Evolutionary conservation across 2,797 vertebrate species (phyloP).

Genomic region (Betta splendens): DNA sequence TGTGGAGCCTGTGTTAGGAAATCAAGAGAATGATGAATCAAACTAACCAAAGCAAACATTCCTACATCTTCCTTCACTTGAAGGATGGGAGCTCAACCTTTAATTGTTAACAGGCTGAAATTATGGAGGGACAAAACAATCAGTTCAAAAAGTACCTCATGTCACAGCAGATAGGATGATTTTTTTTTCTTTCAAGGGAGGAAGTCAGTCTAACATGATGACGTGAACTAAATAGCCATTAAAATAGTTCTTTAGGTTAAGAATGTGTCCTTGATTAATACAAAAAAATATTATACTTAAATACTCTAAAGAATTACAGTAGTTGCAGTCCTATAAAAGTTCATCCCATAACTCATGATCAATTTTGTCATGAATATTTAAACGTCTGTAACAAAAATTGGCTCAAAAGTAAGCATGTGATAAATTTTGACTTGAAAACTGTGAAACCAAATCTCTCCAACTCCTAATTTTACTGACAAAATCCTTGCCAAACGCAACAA

Average conservation of each 20-base stretch:
- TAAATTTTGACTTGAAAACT: neutral
- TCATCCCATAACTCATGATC: neutral
- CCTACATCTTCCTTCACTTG: constrained; percentile 8
- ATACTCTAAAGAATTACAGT: too few species aligned
- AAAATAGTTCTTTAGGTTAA: neutral
- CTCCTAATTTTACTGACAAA: neutral
- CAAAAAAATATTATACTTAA: too few species aligned
- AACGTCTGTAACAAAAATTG: neutral
- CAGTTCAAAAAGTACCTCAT: neutral
- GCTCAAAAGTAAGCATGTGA: neutral
- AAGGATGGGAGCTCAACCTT: constrained; percentile 46
- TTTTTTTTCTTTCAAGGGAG: neutral
- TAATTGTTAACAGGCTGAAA: constrained; percentile 45
- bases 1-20: constrained; percentile 12
- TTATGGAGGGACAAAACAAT: constrained; percentile 37
- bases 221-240: too few species aligned
- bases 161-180: constrained; percentile 3
- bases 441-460: neutral
- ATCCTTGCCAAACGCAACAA: neutral
- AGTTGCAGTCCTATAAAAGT: neutral
- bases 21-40: constrained; percentile 22
- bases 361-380: neutral
- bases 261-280: too few species aligned
- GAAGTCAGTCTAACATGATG: neutral
- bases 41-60: constrained; percentile 39